phyloP scores from a whole-genome alignment of 2,797 vertebrate genomes.

The Cirrhinus mrigala region DNA sequence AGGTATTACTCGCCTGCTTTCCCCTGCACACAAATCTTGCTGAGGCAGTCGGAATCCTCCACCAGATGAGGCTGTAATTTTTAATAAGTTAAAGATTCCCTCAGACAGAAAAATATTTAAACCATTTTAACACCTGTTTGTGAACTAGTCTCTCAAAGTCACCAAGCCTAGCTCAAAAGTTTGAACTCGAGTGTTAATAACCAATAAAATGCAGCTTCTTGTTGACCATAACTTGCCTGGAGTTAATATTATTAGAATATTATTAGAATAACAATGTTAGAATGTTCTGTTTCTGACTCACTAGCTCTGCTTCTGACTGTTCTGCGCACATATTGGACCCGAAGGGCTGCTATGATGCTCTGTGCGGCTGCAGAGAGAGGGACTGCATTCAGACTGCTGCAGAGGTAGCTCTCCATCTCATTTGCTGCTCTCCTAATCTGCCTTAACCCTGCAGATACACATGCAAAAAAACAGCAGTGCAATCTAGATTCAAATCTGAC shows the following conservation, averaged over 20 bases:
- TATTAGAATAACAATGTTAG: no score
- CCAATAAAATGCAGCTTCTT: not conserved
- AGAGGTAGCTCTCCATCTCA: slow-evolving; percentile 76
- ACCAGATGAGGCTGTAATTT: slow-evolving; percentile 56
- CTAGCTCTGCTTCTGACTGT: slow-evolving; percentile 67
- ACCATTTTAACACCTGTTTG: not conserved
- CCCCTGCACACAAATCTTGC: slow-evolving; percentile 26
- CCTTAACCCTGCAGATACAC: slow-evolving; percentile 42
- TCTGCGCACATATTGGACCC: slow-evolving; percentile 69
- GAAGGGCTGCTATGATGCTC: slow-evolving; percentile 85
- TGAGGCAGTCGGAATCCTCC: slow-evolving; percentile 53
- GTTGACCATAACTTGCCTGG: no score
- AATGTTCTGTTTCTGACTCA: slow-evolving; percentile 73
- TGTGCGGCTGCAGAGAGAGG: slow-evolving; percentile 83
- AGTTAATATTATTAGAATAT: no score
- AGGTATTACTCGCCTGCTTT: slow-evolving; percentile 63
- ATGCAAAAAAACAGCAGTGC: slow-evolving; percentile 20
- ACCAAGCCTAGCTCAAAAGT: not conserved
- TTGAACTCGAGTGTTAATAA: not conserved
- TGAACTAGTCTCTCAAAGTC: not conserved
- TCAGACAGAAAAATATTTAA: not conserved
- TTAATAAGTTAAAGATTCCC: slow-evolving; percentile 36
- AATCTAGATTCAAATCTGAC: not conserved
- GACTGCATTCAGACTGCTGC: slow-evolving; percentile 69
- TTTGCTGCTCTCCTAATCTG: slow-evolving; percentile 36